A percentile compares a stretch with the other conserved stretches of the same genome.
phyloP scores from a whole-genome alignment of 1,140 invertebrate species.

The Conus ventricosus region DNA sequence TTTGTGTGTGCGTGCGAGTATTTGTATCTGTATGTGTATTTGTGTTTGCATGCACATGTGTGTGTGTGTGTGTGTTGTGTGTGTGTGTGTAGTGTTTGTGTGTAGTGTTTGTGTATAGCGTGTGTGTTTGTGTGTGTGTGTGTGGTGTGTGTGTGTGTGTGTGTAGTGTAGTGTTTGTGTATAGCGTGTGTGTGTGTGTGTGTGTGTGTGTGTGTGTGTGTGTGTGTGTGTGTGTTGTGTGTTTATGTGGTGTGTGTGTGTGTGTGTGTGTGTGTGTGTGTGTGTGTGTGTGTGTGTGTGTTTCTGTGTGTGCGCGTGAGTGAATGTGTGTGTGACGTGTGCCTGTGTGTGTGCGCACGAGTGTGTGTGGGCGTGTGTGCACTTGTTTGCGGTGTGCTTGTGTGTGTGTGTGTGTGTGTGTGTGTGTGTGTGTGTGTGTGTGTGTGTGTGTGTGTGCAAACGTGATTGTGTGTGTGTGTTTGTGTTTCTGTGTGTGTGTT shows the following conservation, averaged over 20 bases:
- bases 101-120: too few relatives aligned
- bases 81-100: not conserved
- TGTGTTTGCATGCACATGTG: not conserved
- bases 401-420: not conserved
- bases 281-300: too few relatives aligned
- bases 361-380: not conserved
- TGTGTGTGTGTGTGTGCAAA: not conserved
- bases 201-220: not conserved
- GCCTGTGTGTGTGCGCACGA: not conserved
- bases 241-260: too few relatives aligned
- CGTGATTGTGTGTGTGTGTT: not conserved
- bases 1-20: not conserved
- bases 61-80: not conserved
- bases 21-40: not conserved
- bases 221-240: not conserved
- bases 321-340: too few relatives aligned
- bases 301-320: too few relatives aligned
- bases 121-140: not conserved
- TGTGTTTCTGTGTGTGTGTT: not conserved
- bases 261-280: too few relatives aligned
- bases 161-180: not conserved
- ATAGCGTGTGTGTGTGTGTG: not conserved
- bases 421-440: not conserved
- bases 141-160: not conserved
- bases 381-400: not conserved